Conservation (phyloP, 2,888 invertebrate genomes). For the Nowickia ferox region DNA sequence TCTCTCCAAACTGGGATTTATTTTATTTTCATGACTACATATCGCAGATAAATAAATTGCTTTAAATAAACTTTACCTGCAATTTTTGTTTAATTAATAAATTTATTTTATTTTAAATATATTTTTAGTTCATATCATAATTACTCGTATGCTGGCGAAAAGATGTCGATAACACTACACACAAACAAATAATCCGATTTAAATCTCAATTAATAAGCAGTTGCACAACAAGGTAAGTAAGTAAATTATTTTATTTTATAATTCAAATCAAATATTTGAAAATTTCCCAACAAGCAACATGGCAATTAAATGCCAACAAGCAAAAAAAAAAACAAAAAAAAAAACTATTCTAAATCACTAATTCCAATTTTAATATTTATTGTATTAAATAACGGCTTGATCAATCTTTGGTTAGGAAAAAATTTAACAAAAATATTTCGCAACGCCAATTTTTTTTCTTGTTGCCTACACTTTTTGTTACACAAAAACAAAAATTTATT, state of each 20-base stretch:
- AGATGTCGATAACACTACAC: neutral
- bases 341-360: slow-evolving; percentile 40
- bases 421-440: slow-evolving; percentile 27
- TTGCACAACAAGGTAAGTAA: slow-evolving; percentile 18
- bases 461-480: slow-evolving; percentile 11
- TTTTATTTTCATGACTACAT: too few relatives aligned
- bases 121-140: slow-evolving; percentile 18
- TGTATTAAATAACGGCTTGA: slow-evolving; percentile 54
- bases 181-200: neutral
- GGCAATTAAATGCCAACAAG: slow-evolving; percentile 8
- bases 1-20: too few relatives aligned
- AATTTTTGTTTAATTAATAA: neutral
- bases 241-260: slow-evolving; percentile 33
- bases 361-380: slow-evolving; percentile 35
- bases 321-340: slow-evolving; percentile 5
- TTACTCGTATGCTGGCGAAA: neutral
- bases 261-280: slow-evolving; percentile 41
- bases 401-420: slow-evolving; percentile 37
- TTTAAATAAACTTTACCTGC: neutral
- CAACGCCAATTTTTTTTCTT: slow-evolving; percentile 20
- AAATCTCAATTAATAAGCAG: slow-evolving; percentile 11
- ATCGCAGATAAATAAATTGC: too few relatives aligned
- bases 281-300: neutral
- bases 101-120: neutral
- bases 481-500: slow-evolving; percentile 8